Base-by-base conservation (phyloP, 2,888 invertebrate genomes). In the Rhopalosiphum nymphaeae region DNA sequence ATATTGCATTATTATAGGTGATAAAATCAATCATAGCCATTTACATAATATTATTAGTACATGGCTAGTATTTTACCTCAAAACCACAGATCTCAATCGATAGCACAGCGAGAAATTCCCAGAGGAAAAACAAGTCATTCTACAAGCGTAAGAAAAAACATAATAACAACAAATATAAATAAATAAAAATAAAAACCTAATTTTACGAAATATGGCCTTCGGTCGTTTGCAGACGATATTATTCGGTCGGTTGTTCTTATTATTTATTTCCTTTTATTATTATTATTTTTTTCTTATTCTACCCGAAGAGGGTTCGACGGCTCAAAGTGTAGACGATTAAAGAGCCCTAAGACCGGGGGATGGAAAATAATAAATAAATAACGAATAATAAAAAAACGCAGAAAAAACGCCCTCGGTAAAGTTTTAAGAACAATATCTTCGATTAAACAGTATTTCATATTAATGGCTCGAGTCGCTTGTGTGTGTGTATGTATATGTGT, bases 231-330 rank as follows among this genome's bases (percentile, higher is more conserved):
- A 94, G 94, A 90, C 91, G 94, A 94, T 94, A 94, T 94, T 94
- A 94, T 94, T 94, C 94, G 94, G 94, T 94, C 94, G 94, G 94
- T 94, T 94, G 94, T 94, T 94, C 94, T 94, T 94, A 94, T 94
- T 94, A 94, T 94, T 94, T 94, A 94, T 94, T 94, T 94, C 94
- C 91, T 94, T 94, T 94, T 94, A 94, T 94, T 94, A 94, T 94
- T 94, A 90, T 94, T 94, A 90, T 94, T 84, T 42, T 86, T 85
- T 91, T 92, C 53, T 67, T 93, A 85, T 53, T 90, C 93, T 89
- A 86, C 46, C 91, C 90, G 90, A 57, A 91, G 94, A 94, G 94
- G 94, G 94, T 94, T 94, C 94, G 94, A 94, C 94, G 94, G 94
- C 94, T 94, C 94, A 94, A 94, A 94, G 94, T 94, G 94, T 94